A percentile compares a stretch with the other conserved stretches of the same genome.
Evolutionary conservation across 2,113 vertebrate genomes (phyloP).

Genomic region (Stegastes partitus): DNA sequence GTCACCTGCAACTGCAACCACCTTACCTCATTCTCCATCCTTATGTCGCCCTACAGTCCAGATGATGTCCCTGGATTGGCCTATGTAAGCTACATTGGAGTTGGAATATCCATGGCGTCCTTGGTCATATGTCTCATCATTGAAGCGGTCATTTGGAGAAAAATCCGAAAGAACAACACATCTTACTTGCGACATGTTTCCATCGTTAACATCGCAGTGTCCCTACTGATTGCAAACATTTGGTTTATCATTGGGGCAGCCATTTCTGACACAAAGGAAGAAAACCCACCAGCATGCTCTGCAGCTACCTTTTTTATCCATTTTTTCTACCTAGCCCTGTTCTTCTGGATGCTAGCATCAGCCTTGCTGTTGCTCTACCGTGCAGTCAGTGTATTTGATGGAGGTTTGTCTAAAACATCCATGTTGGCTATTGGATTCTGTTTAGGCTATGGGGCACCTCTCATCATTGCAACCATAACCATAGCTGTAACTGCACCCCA

Average conservation of each 20-base stretch:
- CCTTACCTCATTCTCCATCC: slow-evolving; percentile 91
- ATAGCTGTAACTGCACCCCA: slow-evolving; percentile 83
- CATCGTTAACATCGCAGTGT: slow-evolving; percentile 74
- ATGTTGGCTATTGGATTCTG: slow-evolving; percentile 73
- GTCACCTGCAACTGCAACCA: slow-evolving; percentile 88
- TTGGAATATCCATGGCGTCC: slow-evolving; percentile 86
- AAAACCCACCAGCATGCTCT: slow-evolving; percentile 68
- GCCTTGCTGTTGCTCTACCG: slow-evolving; percentile 88
- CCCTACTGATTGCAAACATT: slow-evolving; percentile 74
- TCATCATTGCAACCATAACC: slow-evolving; percentile 85
- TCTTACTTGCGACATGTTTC: slow-evolving; percentile 88
- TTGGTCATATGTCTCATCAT: slow-evolving; percentile 87
- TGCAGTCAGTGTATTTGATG: slow-evolving; percentile 81
- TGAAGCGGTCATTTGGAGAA: slow-evolving; percentile 86
- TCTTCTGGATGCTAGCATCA: slow-evolving; percentile 92
- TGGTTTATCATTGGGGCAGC: slow-evolving; percentile 79
- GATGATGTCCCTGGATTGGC: slow-evolving; percentile 49
- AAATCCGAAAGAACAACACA: slow-evolving; percentile 82
- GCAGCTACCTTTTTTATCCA: slow-evolving; percentile 83
- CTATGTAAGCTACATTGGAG: slow-evolving; percentile 84
- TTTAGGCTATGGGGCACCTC: slow-evolving; percentile 87
- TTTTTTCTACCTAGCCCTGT: slow-evolving; percentile 87
- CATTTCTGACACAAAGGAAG: not conserved
- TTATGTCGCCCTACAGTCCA: slow-evolving; percentile 86
- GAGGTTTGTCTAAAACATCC: slow-evolving; percentile 36